phyloP scores from a whole-genome alignment of 2,113 vertebrate species.

The Scomber scombrus region DNA sequence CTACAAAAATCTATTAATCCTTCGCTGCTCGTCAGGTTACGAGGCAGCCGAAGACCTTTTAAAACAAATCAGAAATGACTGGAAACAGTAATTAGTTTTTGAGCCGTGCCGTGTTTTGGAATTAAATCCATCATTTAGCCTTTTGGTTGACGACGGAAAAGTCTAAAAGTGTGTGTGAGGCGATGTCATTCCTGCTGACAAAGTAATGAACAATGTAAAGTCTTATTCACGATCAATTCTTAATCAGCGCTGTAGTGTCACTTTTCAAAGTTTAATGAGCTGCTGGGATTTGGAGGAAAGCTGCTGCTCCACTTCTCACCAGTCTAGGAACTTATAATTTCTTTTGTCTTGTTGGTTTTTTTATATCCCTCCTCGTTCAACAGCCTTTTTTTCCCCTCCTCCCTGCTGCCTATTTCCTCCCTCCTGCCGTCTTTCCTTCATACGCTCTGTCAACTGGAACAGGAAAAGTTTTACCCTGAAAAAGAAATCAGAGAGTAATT shows the following conservation, averaged over 20 bases:
- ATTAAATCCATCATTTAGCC: not conserved
- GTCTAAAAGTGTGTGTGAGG: not conserved
- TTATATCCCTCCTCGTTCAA: not conserved
- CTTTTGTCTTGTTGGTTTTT: constrained; percentile 16
- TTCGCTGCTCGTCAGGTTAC: not conserved
- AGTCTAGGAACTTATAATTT: not conserved
- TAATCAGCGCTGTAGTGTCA: constrained; percentile 23
- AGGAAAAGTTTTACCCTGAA: not conserved
- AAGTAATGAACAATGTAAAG: not conserved
- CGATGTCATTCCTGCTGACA: not conserved
- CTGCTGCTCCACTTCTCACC: constrained; percentile 30
- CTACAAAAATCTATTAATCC: not conserved
- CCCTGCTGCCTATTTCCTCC: not conserved
- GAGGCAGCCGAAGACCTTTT: not conserved
- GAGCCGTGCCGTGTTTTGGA: not conserved
- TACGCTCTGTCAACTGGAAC: not conserved
- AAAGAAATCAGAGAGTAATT: too few species aligned
- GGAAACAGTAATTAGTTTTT: not conserved
- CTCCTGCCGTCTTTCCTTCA: not conserved
- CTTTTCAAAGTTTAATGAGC: constrained; percentile 27
- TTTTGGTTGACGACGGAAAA: not conserved
- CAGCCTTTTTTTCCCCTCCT: not conserved
- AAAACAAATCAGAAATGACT: not conserved
- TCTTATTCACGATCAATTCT: constrained; percentile 10
- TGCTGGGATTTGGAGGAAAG: constrained; percentile 4